These are phyloP conservation scores for Alca torda DNA, from an alignment of 2,797 vertebrate species.

Conservation along the genomic window DNA sequence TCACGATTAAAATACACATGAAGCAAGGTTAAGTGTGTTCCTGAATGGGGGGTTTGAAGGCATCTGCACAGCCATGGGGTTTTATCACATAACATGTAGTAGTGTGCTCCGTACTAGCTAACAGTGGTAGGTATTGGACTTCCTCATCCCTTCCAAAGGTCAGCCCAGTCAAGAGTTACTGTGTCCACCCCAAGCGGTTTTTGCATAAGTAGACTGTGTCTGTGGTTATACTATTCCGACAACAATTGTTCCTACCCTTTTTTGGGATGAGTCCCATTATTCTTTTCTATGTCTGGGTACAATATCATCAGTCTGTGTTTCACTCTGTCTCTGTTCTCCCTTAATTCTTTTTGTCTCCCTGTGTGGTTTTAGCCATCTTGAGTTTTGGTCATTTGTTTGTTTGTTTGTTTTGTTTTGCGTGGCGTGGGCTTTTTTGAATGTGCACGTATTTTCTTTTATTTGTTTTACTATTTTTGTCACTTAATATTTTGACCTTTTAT, in stretches of 20 bases:
- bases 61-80: background rate
- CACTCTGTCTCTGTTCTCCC: background rate
- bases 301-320: background rate
- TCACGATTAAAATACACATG: background rate
- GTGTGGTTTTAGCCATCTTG: background rate
- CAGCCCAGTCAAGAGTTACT: background rate
- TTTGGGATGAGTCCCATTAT: background rate
- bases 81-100: background rate
- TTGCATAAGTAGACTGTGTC: background rate
- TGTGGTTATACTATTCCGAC: background rate
- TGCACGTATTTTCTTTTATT: background rate
- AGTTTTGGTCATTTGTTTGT: background rate
- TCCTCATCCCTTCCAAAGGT: background rate
- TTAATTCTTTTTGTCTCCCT: background rate
- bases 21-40: background rate
- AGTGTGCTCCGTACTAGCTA: background rate
- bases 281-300: background rate
- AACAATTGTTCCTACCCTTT: background rate
- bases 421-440: background rate
- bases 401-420: background rate
- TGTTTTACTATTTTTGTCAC: background rate
- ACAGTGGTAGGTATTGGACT: background rate
- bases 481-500: background rate
- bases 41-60: background rate
- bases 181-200: background rate